A percentile compares a stretch with the other conserved stretches of the same genome.
phyloP scores from a whole-genome alignment of 2,888 invertebrate species.

The Drosophila cognata region DNA sequence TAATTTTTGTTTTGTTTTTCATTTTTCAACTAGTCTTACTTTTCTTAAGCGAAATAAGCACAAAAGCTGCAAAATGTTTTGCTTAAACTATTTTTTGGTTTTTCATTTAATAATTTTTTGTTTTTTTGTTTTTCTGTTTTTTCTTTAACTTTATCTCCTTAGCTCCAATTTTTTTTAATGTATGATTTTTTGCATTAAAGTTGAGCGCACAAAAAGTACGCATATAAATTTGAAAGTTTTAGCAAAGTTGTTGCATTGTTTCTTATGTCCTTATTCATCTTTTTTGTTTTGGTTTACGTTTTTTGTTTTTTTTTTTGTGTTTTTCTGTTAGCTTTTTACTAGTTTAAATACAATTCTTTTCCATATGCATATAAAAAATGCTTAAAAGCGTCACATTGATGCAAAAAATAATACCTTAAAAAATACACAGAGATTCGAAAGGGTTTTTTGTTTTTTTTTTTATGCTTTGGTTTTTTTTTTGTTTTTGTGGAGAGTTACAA shows the following conservation, averaged over 20 bases:
- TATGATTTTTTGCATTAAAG: constrained; percentile 73
- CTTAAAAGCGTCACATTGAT: constrained; percentile 78
- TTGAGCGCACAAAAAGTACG: constrained; percentile 74
- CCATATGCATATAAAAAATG: constrained; percentile 72
- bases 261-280: constrained; percentile 28
- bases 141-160: constrained; percentile 46
- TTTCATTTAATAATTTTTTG: constrained; percentile 43
- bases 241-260: constrained; percentile 61
- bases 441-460: constrained; percentile 58
- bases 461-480: constrained; percentile 52
- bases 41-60: constrained; percentile 80
- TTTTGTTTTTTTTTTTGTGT: constrained; percentile 42
- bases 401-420: constrained; percentile 81
- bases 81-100: constrained; percentile 75
- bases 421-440: constrained; percentile 69
- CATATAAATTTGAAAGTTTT: constrained; percentile 74
- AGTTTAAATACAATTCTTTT: constrained; percentile 68
- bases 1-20: constrained; percentile 55
- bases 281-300: constrained; percentile 36
- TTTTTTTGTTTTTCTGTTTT: constrained; percentile 44
- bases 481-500: constrained; percentile 65
- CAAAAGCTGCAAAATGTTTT: constrained; percentile 80
- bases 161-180: constrained; percentile 69
- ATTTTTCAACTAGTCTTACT: constrained; percentile 79
- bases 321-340: constrained; percentile 52